Conservation (phyloP, 2,113 vertebrate species). For the Scolopax mira region DNA sequence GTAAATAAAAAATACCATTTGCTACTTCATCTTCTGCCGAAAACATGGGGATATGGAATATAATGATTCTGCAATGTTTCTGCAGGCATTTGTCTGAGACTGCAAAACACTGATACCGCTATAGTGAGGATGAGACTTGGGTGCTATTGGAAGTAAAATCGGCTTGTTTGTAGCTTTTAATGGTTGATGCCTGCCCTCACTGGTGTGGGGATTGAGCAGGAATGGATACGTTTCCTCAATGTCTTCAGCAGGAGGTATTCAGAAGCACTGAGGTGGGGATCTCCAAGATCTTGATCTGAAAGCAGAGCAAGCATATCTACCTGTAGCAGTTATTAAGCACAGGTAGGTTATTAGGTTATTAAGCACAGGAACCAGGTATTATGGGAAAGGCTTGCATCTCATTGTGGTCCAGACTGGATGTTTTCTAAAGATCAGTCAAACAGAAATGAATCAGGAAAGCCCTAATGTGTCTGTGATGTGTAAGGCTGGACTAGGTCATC, state of each 20-base stretch:
- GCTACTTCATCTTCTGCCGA: neutral
- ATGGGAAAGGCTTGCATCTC: neutral
- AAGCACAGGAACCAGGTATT: neutral
- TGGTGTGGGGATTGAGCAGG: neutral
- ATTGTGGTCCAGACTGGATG: neutral
- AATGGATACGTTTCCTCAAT: rapidly evolving
- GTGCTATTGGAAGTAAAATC: neutral
- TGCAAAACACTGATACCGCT: neutral
- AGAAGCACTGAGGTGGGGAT: neutral
- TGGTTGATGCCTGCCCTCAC: neutral
- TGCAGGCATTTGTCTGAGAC: neutral
- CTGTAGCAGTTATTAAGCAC: neutral
- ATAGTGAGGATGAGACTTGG: neutral
- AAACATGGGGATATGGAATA: neutral
- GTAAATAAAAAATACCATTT: neutral
- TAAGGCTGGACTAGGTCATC: neutral
- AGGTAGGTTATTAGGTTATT: neutral
- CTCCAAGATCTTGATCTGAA: neutral
- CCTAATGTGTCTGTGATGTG: neutral
- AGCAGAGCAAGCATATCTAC: neutral
- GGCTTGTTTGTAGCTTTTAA: neutral
- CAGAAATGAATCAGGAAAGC: neutral
- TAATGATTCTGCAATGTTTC: neutral
- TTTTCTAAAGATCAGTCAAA: neutral
- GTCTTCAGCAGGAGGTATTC: neutral